Conservation (phyloP, 35 echinoderm and acorn worm genomes). For the Stichopus chloronotus region DNA sequence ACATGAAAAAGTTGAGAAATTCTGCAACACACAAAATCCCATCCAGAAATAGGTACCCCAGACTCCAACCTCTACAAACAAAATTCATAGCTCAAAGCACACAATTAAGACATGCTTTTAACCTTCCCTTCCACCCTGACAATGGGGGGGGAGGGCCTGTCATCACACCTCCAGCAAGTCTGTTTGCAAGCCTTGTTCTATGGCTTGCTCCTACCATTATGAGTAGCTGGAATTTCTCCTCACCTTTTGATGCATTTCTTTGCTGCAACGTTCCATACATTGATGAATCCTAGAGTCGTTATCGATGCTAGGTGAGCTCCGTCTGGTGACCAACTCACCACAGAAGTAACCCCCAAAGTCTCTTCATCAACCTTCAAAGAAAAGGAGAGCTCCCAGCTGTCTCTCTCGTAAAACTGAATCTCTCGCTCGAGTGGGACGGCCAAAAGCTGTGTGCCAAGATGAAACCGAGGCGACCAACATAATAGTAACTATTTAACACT, state of each 20-base stretch:
- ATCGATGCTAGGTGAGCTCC: constrained; percentile 74
- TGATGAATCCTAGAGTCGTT: constrained; percentile 61
- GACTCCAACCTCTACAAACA: too few species aligned
- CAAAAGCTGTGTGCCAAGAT: constrained; percentile 61
- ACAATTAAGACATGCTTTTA: too few species aligned
- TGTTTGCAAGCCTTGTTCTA: too few species aligned
- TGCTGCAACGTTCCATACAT: constrained; percentile 77
- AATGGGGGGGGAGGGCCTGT: too few species aligned
- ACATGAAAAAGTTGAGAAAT: too few species aligned
- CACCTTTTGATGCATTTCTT: constrained; percentile 87
- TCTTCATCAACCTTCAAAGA: constrained; percentile 70
- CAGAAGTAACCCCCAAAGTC: constrained; percentile 55
- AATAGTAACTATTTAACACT: neutral
- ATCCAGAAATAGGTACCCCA: too few species aligned
- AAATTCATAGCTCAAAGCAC: too few species aligned
- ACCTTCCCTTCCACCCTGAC: too few species aligned
- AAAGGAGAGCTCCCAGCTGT: constrained; percentile 70
- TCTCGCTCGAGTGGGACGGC: constrained; percentile 84
- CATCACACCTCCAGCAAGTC: too few species aligned
- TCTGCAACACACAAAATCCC: too few species aligned
- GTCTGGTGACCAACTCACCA: constrained; percentile 68
- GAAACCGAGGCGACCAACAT: too few species aligned
- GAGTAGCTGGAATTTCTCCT: neutral
- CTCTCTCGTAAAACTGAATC: constrained; percentile 81
- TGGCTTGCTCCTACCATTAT: too few species aligned